Evolutionary conservation across 2,797 vertebrate species (phyloP).

Genomic region (Pipistrellus nathusii): DNA sequence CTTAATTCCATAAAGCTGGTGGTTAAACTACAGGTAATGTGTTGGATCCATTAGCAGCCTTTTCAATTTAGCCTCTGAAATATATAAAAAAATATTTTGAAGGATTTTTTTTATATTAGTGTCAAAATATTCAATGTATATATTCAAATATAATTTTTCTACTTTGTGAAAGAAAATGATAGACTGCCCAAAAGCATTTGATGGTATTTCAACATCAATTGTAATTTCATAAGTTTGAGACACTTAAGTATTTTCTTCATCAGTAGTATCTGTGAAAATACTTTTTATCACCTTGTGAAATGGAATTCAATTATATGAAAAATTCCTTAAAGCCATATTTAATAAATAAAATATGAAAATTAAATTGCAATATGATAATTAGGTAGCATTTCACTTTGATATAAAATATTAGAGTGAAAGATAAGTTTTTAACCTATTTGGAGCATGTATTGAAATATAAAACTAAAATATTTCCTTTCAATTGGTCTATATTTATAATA

Average conservation of each 20-base stretch:
- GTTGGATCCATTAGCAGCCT: neutral
- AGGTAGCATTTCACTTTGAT: neutral
- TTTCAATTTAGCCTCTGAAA: neutral
- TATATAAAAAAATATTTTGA: neutral
- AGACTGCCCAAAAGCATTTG: neutral
- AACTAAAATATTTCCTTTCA: constrained; percentile 3
- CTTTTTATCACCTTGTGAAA: neutral
- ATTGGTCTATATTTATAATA: neutral
- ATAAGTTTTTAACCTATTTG: too few species aligned
- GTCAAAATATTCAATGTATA: neutral
- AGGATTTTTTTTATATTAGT: neutral
- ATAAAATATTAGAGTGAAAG: neutral
- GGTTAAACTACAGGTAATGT: neutral
- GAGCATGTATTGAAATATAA: neutral
- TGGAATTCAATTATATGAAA: neutral
- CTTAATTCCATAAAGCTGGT: neutral
- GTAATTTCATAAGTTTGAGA: neutral
- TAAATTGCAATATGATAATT: neutral
- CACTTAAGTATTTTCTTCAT: neutral
- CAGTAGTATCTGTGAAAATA: neutral
- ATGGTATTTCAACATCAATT: neutral
- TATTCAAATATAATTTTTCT: neutral
- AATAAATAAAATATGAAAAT: neutral
- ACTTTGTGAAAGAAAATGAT: neutral
- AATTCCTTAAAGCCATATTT: neutral